Evolutionary conservation across 2,113 vertebrate species (phyloP), one percentile per base, ranked within the genome.

Genomic region (Baryphthengus martii): DNA sequence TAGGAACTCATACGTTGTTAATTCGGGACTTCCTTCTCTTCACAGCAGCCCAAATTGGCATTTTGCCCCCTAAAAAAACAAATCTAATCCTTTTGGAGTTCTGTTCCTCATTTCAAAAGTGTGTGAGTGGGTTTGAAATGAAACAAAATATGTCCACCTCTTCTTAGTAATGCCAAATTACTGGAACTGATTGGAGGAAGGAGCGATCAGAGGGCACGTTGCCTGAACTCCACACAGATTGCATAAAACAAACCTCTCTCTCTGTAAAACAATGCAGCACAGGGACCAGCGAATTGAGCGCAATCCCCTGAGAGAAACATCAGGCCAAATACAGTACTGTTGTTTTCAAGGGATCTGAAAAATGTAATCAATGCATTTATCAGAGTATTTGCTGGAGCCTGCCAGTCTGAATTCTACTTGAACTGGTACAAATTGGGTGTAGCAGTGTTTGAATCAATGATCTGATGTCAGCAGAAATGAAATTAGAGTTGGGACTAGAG

Each of bases 21-120:
- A 95, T 81, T 96, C 77, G 89, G 87, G 80, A 87, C 77, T 85
- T 94, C 73, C 61, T 92, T 82, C 92, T 91, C 81, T 66, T 94
- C 74, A 79, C n/a, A 96, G 81, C 81, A 96, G 62, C 93, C 37
- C 53, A 82, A 79, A 79, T 8, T 94, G 96, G 89, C 81, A 89
- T 95, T 88, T 89, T 95, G 53, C 85, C 92, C 68, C 68, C 50
- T 96, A 93, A 91, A 80, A 89, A 96, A 96, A 96, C 78, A 93
- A 96, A 91, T 88, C 78, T 76, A 87, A 79, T 96, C 50, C 62
- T 95, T 95, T 97, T 66, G 62, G 85, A 96, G 70, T 89, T 89
- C 95, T 96, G 94, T 89, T 96, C 91, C 71, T 95, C 85, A 77
- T 96, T 95, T 96, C 45, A 79, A 39, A 85, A 89, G 81, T 73